Conservation (phyloP, 2,797 vertebrate species). For the Sebastes minor region DNA sequence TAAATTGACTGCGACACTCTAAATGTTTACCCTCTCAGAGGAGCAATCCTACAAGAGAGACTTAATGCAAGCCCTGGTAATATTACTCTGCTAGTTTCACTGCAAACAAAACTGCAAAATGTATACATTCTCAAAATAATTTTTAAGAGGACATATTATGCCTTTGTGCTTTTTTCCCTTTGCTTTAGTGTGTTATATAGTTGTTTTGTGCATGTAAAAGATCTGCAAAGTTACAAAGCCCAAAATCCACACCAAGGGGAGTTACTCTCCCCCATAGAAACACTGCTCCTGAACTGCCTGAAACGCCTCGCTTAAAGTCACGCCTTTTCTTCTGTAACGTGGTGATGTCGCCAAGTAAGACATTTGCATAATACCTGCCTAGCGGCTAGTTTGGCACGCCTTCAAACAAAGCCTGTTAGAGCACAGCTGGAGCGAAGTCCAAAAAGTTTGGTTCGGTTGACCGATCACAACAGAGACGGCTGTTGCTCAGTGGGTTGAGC, state of each 20-base stretch:
- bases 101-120: constrained; percentile 16
- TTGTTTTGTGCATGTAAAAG: no score
- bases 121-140: background rate
- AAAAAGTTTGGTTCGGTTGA: background rate
- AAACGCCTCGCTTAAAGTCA: no score
- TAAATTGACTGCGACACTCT: background rate
- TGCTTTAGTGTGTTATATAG: no score
- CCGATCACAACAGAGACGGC: background rate
- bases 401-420: background rate
- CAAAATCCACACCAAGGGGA: background rate
- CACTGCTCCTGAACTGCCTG: background rate
- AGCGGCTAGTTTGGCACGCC: background rate
- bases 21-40: constrained; percentile 11
- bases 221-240: no score
- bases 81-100: background rate
- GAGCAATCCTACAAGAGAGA: background rate
- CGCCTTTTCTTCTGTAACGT: no score
- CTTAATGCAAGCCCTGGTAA: background rate
- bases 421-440: background rate
- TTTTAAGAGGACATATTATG: background rate
- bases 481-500: no score
- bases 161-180: no score
- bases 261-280: background rate
- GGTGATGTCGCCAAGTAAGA: background rate
- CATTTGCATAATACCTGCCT: background rate